These are phyloP conservation scores for Silurus asotus DNA, from an alignment of 2,113 vertebrate species.

Conservation along the genomic window DNA sequence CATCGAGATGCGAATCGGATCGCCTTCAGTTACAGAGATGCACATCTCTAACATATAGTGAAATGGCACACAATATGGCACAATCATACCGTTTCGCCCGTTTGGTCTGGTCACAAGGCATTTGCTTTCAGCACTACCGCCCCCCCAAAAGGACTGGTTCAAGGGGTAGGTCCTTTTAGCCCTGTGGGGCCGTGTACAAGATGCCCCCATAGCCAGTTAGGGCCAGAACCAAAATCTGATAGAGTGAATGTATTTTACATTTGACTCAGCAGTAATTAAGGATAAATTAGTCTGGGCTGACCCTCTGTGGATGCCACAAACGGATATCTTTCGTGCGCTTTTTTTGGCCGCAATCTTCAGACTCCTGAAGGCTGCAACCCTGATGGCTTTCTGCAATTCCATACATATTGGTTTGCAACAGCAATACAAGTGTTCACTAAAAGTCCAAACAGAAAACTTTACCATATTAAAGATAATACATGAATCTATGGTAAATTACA, in stretches of 20 bases:
- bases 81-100: too few relatives aligned
- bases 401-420: neutral
- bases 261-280: neutral
- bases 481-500: neutral
- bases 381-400: neutral
- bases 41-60: too few relatives aligned
- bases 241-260: neutral
- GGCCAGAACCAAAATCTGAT: neutral
- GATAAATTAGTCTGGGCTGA: neutral
- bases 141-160: neutral
- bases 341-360: neutral
- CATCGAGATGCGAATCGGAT: too few relatives aligned
- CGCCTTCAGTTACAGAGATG: too few relatives aligned
- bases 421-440: neutral
- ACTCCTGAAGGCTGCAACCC: neutral
- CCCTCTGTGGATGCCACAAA: neutral
- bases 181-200: neutral
- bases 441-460: too few relatives aligned
- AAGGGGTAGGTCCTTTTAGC: neutral
- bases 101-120: neutral
- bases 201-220: neutral
- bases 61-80: too few relatives aligned
- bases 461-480: too few relatives aligned
- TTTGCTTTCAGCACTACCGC: neutral
- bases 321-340: neutral